phyloP scores from a whole-genome alignment of 1,140 invertebrate genomes.

The Dreissena rostriformis region DNA sequence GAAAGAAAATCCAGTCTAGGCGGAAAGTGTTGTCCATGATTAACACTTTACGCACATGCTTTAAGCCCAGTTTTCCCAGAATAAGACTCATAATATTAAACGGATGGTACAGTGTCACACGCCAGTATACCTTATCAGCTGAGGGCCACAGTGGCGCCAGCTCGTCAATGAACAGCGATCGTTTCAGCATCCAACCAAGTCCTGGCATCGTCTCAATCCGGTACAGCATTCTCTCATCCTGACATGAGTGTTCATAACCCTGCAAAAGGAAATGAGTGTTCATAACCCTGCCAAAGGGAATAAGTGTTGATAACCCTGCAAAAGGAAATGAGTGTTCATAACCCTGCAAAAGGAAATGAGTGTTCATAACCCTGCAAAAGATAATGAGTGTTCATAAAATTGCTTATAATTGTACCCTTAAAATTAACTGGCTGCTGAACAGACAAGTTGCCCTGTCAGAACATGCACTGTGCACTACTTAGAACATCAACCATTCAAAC shows the following conservation, averaged over 20 bases:
- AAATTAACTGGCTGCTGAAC: no score
- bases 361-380: slow-evolving; percentile 84
- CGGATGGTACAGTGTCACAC: no score
- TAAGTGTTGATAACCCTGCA: no score
- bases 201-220: slow-evolving; percentile 88
- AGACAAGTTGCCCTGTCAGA: no score
- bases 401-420: no score
- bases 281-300: slow-evolving; percentile 82
- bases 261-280: slow-evolving; percentile 82
- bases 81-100: no score
- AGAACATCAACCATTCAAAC: no score
- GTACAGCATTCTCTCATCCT: slow-evolving; percentile 84
- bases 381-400: background rate
- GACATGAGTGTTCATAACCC: slow-evolving; percentile 68
- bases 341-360: slow-evolving; percentile 74
- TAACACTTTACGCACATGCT: no score
- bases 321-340: slow-evolving; percentile 68
- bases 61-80: no score
- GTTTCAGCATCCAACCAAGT: slow-evolving; percentile 86
- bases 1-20: no score
- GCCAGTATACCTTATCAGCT: slow-evolving; percentile 84
- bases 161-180: slow-evolving; percentile 85
- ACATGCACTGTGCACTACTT: no score
- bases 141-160: slow-evolving; percentile 86
- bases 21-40: no score